Evolutionary conservation across 2,113 vertebrate species (phyloP).

Genomic region (Jaculus jaculus): DNA sequence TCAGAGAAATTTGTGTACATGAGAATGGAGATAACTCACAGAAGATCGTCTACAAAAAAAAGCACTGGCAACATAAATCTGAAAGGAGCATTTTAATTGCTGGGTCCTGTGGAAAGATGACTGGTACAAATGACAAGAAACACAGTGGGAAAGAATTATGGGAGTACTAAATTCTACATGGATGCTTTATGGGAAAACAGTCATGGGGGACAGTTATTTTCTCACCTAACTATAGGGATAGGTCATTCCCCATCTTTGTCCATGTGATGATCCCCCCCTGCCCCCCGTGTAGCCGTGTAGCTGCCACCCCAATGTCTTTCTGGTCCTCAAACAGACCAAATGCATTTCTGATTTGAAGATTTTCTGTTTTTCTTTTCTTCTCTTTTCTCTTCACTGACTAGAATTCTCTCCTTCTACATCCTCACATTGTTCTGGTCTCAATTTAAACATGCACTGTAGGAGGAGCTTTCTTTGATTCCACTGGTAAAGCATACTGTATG

Average conservation of each 20-base stretch:
- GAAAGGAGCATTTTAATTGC: neutral
- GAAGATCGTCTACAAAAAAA: neutral
- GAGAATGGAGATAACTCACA: neutral
- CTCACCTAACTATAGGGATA: accelerated
- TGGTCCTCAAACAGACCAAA: neutral
- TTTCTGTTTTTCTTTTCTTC: neutral
- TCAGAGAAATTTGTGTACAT: neutral
- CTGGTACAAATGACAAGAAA: neutral
- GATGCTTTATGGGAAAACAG: neutral
- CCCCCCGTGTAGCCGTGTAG: neutral
- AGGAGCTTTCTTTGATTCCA: neutral
- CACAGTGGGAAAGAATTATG: neutral
- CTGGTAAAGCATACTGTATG: neutral
- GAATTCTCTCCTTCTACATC: neutral
- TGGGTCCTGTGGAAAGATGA: neutral
- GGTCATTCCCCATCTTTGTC: too few species aligned
- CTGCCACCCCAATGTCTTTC: neutral
- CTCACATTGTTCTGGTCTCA: neutral
- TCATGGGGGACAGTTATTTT: accelerated
- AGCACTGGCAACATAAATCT: neutral
- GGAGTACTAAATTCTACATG: neutral
- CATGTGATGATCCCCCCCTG: too few species aligned
- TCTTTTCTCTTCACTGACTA: neutral
- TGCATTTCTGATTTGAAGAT: neutral
- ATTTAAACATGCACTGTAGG: neutral